phyloP scores from a whole-genome alignment of 2,113 vertebrate species.

The Aleadryas rufinucha region DNA sequence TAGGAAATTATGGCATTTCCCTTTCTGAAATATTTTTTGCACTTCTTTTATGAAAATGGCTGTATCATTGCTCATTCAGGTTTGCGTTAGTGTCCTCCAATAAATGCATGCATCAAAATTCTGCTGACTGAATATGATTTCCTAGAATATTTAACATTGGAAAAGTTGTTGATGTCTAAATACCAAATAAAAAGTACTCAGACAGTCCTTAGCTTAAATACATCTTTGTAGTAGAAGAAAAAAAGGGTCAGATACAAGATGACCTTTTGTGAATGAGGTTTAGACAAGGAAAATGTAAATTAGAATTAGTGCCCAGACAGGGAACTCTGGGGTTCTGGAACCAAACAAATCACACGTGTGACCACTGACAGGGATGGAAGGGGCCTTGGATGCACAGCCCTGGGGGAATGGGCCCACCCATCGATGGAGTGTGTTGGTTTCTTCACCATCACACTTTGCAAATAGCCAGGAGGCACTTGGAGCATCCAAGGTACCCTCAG shows the following conservation, averaged over 20 bases:
- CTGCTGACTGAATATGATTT: neutral
- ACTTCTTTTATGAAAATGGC: neutral
- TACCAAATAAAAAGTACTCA: neutral
- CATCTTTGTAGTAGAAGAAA: neutral
- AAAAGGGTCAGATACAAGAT: neutral
- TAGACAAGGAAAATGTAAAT: neutral
- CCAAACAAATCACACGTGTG: neutral
- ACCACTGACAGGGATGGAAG: neutral
- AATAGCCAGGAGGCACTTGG: neutral
- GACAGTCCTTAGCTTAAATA: neutral
- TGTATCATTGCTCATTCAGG: neutral
- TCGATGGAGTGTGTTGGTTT: neutral
- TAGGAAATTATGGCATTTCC: neutral
- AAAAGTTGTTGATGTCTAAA: neutral
- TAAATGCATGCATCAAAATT: neutral
- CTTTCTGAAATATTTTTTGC: neutral
- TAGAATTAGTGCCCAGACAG: neutral
- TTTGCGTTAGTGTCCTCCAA: neutral
- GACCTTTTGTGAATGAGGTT: neutral
- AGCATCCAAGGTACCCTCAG: neutral
- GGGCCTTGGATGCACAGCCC: fast-evolving
- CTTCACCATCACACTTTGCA: neutral
- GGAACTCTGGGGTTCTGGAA: neutral
- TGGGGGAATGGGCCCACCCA: fast-evolving
- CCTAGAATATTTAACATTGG: neutral